Evolutionary conservation across 1,140 invertebrate species (phyloP), one percentile per base, ranked within the genome.

Genomic region (Diabrotica virgifera): DNA sequence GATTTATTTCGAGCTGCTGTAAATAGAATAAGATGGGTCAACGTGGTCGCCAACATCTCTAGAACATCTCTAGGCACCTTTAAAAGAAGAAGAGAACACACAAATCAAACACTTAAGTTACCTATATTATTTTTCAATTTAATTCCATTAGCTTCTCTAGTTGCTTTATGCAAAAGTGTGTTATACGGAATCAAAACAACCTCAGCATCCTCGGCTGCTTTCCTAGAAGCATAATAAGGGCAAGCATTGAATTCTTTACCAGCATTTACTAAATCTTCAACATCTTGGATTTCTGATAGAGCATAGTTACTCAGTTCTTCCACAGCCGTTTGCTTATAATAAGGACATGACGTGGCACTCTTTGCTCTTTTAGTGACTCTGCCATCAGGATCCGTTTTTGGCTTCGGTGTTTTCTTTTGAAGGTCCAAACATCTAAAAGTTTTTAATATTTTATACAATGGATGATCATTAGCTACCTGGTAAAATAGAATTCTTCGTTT

Each of bases 191-290:
- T 81, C 52, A 95, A 81, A 65, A 96, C 81, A 8, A 95, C 79
- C 84, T 96, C 90, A 38, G 93, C 89, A 78, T 91, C 86, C 72
- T 88, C 83, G 11, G 94, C 80, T 46, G 93, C 91, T 74, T 87
- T 85, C 74, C 95, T 85, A 9, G 90, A 85, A 10, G 90, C 89
- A 82, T 97, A 98, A 82, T 98, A 98, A 5, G 95, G 90, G 81
- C 96, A 98, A 7, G 89, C 90, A 64, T 90, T 87, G 56, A 88
- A 75, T 67, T 88, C 80, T 74, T 87, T 86, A 0, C 89, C 93
- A 75, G 80, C 80, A 12, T 79, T 81, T 0, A 92, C 87, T 62
- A 96, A 82, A 72, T 97, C 92, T 79, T 98, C 96, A 68, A 98
- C 89, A 80, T 98, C 96, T 74, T 88, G 80, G 40, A 96, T 87